Base-by-base conservation (phyloP, 2,888 invertebrate genomes). In the Agelastica alni region DNA sequence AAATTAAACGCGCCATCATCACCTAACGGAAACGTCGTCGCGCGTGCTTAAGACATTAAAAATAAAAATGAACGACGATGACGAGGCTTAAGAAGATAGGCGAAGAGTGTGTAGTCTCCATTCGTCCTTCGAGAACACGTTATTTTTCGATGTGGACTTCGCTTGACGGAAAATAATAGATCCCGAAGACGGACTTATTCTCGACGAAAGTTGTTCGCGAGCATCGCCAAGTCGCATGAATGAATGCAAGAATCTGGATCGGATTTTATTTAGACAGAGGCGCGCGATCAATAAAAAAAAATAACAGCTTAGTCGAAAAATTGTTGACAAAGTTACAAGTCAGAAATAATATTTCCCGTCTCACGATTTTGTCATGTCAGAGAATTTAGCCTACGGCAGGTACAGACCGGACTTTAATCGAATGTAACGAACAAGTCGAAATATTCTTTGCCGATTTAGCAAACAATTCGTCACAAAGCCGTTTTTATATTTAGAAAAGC, bases 81-180 rank as follows among this genome's bases (percentile, higher is more conserved):
- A 28, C 30, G 20, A 30, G 31, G 10, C 13, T 10, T 30, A 37
- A 51, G n/a, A n/a, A n/a, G 17, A 20, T 39, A 39, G 37, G 47
- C 20, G 31, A 48, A 20, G 31, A 39, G 36, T 36, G 47, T 41
- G 48, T 31, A 41, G 48, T 17, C 39, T 48, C 31, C 48, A 48
- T 48, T 48, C 48, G 39, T 48, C 31, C 31, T 18, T 48, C 45
- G 45, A 42, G 22, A 52, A 54, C 47, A 47, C 58, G 48, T 55
- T 55, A 51, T 52, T 55, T 55, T 43, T 56, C 41, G 41, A 55
- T 49, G 51, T 45, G 44, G 55, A 58, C 49, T 48, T 54, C 39
- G 32, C 43, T 53, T 51, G 58, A 51, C 37, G 44, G 52, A 52
- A 52, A 53, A 55, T 51, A 55, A 58, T 55, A 49, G 53, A 53